Evolutionary conservation across 2,888 invertebrate species (phyloP).

Genomic region (Oscheius sp.): DNA sequence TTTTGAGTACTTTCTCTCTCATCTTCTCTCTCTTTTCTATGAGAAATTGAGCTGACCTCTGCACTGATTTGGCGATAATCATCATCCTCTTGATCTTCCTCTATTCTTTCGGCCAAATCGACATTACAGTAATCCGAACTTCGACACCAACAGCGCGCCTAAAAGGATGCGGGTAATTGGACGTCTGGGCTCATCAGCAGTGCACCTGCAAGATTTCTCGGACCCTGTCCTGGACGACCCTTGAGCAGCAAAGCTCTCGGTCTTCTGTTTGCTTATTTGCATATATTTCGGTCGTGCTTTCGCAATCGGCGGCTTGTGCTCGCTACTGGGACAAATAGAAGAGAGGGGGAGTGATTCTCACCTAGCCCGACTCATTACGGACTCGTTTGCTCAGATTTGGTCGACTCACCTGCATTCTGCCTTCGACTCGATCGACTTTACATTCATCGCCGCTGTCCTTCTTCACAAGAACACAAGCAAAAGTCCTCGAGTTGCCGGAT

Average conservation of each 20-base stretch:
- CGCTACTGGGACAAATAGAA: slow-evolving; percentile 25
- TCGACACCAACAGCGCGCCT: slow-evolving; percentile 34
- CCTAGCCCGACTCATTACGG: slow-evolving; percentile 23
- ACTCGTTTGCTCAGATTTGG: background rate
- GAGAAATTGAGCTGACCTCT: slow-evolving; percentile 9
- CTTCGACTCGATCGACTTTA: slow-evolving; percentile 21
- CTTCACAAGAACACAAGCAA: slow-evolving; percentile 29
- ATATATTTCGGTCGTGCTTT: slow-evolving; percentile 35
- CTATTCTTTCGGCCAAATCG: slow-evolving; percentile 29
- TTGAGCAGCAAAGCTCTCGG: background rate
- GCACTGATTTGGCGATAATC: background rate
- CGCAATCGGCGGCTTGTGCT: slow-evolving; percentile 29
- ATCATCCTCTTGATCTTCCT: slow-evolving; percentile 15
- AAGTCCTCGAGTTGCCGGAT: background rate
- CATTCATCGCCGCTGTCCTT: slow-evolving; percentile 17
- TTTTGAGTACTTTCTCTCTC: background rate
- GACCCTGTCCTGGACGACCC: background rate
- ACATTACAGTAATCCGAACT: slow-evolving; percentile 33
- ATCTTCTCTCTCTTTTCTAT: background rate
- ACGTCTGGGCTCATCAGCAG: too few relatives aligned
- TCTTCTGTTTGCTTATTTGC: slow-evolving; percentile 31
- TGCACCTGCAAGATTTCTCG: too few relatives aligned
- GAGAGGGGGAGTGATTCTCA: slow-evolving; percentile 5
- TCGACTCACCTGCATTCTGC: background rate
- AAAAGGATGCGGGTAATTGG: too few relatives aligned